phyloP scores from a whole-genome alignment of 1,140 invertebrate species.

The Sminthurides bifidus region DNA sequence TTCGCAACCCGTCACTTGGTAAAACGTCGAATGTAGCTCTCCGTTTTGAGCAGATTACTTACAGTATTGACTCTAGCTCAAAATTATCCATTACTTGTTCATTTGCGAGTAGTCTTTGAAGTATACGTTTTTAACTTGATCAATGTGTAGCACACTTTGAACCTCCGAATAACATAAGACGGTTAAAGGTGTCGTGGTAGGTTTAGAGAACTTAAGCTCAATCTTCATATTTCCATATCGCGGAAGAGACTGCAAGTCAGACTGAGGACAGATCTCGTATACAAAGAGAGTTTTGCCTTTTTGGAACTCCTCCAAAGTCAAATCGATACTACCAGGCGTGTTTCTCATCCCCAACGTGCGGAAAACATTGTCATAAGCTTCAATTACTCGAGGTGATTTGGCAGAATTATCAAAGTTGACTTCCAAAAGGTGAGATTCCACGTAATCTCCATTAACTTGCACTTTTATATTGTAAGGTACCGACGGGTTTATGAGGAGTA shows the following conservation, averaged over 20 bases:
- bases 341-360: slow-evolving; percentile 2
- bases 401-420: background rate
- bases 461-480: no score
- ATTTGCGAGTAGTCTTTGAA: slow-evolving; percentile 8
- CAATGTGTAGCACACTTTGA: slow-evolving; percentile 16
- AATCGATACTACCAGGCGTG: background rate
- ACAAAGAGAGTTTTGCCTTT: slow-evolving; percentile 3
- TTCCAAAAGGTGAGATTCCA: background rate
- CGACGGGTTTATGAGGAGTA: no score
- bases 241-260: background rate
- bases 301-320: slow-evolving; percentile 8
- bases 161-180: slow-evolving; percentile 15
- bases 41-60: no score
- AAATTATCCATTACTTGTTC: slow-evolving; percentile 6
- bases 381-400: background rate
- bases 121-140: slow-evolving; percentile 7
- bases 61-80: no score
- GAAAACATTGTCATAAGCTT: slow-evolving; percentile 2
- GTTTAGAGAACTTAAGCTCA: slow-evolving; percentile 13
- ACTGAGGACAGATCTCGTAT: slow-evolving; percentile 6
- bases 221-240: slow-evolving; percentile 13
- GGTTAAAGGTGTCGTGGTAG: slow-evolving; percentile 3
- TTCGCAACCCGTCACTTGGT: no score
- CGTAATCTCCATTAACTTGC: slow-evolving; percentile 1
- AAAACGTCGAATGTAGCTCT: no score